These are phyloP conservation scores for Cheiracanthium punctorium DNA, from an alignment of 2,888 invertebrate species.

Conservation along the genomic window DNA sequence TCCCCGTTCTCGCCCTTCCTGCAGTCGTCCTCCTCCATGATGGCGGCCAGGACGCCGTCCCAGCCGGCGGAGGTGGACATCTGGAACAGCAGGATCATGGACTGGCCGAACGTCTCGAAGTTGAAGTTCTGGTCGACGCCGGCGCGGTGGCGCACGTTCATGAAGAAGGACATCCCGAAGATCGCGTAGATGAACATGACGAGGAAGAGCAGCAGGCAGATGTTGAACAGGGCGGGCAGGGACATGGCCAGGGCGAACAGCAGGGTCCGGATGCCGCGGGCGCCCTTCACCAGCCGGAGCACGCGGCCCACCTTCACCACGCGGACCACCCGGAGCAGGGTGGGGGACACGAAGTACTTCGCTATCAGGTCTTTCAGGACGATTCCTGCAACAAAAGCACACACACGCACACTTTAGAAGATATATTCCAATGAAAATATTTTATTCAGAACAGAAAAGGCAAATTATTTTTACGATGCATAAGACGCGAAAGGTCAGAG, in stretches of 20 bases:
- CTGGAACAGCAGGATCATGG: slow-evolving; percentile 98
- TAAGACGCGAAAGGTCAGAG: no score
- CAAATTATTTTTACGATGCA: no score
- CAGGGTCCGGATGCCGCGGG: slow-evolving; percentile 97
- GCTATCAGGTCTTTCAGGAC: slow-evolving; percentile 97
- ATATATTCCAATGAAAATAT: no score
- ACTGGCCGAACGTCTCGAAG: slow-evolving; percentile 98
- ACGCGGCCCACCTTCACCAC: slow-evolving; percentile 99
- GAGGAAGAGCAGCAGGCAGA: slow-evolving; percentile 96
- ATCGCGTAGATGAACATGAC: slow-evolving; percentile 99
- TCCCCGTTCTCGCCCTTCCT: slow-evolving; percentile 77
- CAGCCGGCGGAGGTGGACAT: slow-evolving; percentile 98
- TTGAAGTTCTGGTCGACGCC: slow-evolving; percentile 98
- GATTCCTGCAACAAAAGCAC: slow-evolving; percentile 85
- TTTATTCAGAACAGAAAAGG: no score
- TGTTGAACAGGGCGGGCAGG: slow-evolving; percentile 98
- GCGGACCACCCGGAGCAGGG: slow-evolving; percentile 96
- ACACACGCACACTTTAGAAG: neutral
- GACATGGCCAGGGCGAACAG: slow-evolving; percentile 99
- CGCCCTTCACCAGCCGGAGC: slow-evolving; percentile 97
- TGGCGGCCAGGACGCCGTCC: slow-evolving; percentile 95
- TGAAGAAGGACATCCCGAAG: slow-evolving; percentile 99
- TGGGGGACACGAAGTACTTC: slow-evolving; percentile 98
- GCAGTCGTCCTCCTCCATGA: slow-evolving; percentile 96
- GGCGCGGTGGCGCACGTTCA: slow-evolving; percentile 95